A percentile compares a stretch with the other conserved stretches of the same genome.
phyloP scores from a whole-genome alignment of 2,113 vertebrate genomes.

The human (Homo sapiens) region GRCh38 chr5:108395001-108395500 shows the following conservation, averaged over 20 bases:
- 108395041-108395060: not conserved
- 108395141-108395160: not conserved
- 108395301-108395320: not conserved
- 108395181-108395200: not conserved
- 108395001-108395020: not conserved
- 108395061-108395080: not conserved
- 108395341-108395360: not conserved
- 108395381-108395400: not conserved
- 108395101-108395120: not conserved
- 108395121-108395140: not conserved
- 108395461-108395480: too few species aligned
- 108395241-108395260: not conserved
- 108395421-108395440: not conserved
- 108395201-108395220: not conserved
- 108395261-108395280: not conserved
- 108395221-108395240: not conserved
- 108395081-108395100: not conserved
- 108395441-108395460: not conserved
- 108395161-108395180: not conserved
- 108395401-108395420: not conserved
- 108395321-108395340: not conserved
- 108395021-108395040: not conserved
- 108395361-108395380: not conserved
- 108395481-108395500: too few species aligned
- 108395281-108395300: constrained; percentile 29